A percentile compares a stretch with the other conserved stretches of the same genome.
Evolutionary conservation across 1,140 invertebrate species (phyloP).

Genomic region (Liolophura sinensis): DNA sequence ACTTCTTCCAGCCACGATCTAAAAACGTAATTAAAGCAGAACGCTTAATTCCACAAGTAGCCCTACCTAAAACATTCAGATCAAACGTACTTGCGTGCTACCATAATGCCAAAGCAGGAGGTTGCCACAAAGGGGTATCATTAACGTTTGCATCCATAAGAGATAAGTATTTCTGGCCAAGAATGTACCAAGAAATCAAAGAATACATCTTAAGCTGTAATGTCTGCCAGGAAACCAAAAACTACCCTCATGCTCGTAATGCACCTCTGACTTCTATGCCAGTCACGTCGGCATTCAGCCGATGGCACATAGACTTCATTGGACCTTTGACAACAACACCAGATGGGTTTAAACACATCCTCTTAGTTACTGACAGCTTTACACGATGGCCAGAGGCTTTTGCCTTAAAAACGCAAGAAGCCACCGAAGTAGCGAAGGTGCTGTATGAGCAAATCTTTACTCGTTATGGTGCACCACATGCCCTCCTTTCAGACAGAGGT

Average conservation of each 20-base stretch:
- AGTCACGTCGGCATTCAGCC: too few relatives aligned
- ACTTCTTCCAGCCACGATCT: too few relatives aligned
- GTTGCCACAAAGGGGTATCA: not conserved
- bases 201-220: constrained; percentile 2
- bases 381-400: constrained; percentile 5
- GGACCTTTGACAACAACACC: not conserved
- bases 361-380: constrained; percentile 4
- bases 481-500: too few relatives aligned
- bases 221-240: constrained; percentile 2
- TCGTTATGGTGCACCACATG: too few relatives aligned
- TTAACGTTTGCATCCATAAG: constrained; percentile 1
- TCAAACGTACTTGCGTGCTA: not conserved
- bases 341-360: constrained; percentile 1
- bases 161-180: not conserved
- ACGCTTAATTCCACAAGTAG: constrained; percentile 3
- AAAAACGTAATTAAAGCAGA: too few relatives aligned
- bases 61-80: not conserved
- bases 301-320: too few relatives aligned
- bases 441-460: too few relatives aligned
- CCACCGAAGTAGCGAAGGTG: too few relatives aligned
- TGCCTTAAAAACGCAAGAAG: constrained; percentile 4
- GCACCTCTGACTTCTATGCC: too few relatives aligned
- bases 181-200: constrained; percentile 6
- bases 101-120: not conserved
- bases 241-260: not conserved